Base-by-base conservation (phyloP, 2,888 invertebrate species). In the Petrophora chlorosata region DNA sequence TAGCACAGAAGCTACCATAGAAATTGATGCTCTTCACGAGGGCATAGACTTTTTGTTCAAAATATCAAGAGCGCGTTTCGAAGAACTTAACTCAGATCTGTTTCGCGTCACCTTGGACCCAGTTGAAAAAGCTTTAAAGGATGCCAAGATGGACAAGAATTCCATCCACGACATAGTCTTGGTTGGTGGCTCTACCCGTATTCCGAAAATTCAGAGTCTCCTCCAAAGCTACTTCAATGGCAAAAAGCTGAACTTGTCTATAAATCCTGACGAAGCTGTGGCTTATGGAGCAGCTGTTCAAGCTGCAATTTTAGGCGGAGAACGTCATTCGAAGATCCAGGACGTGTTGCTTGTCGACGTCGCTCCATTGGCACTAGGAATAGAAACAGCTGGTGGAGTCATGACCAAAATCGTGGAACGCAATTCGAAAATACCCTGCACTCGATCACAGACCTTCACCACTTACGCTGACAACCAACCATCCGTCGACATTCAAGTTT, bases 401-500 rank as follows among this genome's bases (percentile, higher is more conserved):
- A 95, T 95, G 95, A 90, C 92, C 0, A 94, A 93, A 59, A 92
- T 95, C 12, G 92, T 96, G 8, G 94, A 95, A 64, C 89, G 95
- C 47, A 95, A 95, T 64, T 86, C 92, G 2, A 90, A 93, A 61
- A 94, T 95, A 63, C 95, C 95, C 0, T 94, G 93, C 79, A 94
- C 93, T 60, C 93, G 94, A 71, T 89, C 92, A 0, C 92, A 94
- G 74, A 93, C 92, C 0, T 96, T 96, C 76, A 94, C 95, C 0
- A 96, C 96, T 0, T 96, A 95, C 70, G 83, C 94, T 0, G 96
- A 96, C 75, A 96, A 95, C 73, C 96, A 96, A 73, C 90, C 93
- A 0, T 94, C 92, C 0, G 95, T 95, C 2, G 92, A 92, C 4
- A 92, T 95, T 40, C 93, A 94, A 79, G 94, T 94, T 25, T 94